Percentiles rank a stretch among this genome's conserved stretches.
Evolutionary conservation across 2,888 invertebrate genomes (phyloP).

Genomic region (Eupithecia dodoneata): DNA sequence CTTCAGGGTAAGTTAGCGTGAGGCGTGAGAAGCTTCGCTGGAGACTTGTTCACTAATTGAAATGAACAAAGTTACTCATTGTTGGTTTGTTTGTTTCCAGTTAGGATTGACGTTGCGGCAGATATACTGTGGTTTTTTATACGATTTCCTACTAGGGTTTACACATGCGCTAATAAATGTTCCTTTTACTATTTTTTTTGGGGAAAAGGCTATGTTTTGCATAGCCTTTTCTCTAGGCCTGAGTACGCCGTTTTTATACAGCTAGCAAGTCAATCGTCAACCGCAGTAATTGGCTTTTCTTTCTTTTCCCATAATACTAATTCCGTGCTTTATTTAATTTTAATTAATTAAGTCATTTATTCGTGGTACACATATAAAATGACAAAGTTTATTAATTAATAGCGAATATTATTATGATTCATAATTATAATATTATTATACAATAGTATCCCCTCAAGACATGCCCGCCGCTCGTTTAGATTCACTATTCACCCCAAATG

Average conservation of each 20-base stretch:
- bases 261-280: background rate
- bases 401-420: background rate
- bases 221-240: background rate
- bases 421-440: background rate
- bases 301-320: background rate
- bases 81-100: conserved; percentile 51
- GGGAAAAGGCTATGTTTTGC: background rate
- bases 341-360: background rate
- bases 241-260: background rate
- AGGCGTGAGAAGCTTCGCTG: conserved; percentile 18
- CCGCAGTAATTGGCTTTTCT: background rate
- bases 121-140: background rate
- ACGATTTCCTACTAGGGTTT: background rate
- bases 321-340: background rate
- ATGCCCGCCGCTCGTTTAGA: background rate
- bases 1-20: conserved; percentile 27
- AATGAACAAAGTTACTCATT: conserved; percentile 58
- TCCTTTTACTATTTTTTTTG: background rate
- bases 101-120: conserved; percentile 13
- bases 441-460: background rate
- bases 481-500: background rate
- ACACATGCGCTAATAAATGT: background rate
- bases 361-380: background rate
- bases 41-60: conserved; percentile 53
- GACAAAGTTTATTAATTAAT: background rate